Percentiles rank a stretch among this genome's conserved stretches.
Evolutionary conservation across 2,797 vertebrate species (phyloP).

Genomic region (Hapalemur alaotrensis): DNA sequence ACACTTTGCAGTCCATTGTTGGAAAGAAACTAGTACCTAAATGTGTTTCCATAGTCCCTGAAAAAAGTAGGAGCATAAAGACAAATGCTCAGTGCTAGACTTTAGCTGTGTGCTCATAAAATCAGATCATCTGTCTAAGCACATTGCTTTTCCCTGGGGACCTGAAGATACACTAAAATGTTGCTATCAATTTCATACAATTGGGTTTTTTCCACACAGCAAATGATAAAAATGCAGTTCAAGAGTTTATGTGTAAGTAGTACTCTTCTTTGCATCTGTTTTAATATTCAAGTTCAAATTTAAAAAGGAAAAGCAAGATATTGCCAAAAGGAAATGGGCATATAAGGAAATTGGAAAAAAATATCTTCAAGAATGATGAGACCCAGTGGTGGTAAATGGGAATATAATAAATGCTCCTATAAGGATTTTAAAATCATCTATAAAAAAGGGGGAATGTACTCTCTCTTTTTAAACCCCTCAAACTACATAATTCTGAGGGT

Average conservation of each 20-base stretch:
- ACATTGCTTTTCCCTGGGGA: slow-evolving; percentile 75
- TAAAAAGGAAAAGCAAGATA: slow-evolving; percentile 63
- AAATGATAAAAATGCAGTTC: slow-evolving; percentile 82
- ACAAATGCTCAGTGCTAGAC: slow-evolving; percentile 73
- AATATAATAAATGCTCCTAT: slow-evolving; percentile 70
- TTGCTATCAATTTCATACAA: slow-evolving; percentile 82
- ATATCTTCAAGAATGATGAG: slow-evolving; percentile 59
- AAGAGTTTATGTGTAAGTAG: slow-evolving; percentile 82
- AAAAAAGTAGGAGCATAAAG: slow-evolving; percentile 77
- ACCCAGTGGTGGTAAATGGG: slow-evolving; percentile 48
- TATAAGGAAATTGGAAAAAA: slow-evolving; percentile 71
- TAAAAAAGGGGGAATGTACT: slow-evolving; percentile 62
- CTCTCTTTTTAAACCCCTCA: slow-evolving; percentile 64
- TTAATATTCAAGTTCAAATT: slow-evolving; percentile 78
- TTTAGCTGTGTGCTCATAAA: slow-evolving; percentile 80
- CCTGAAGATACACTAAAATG: slow-evolving; percentile 76
- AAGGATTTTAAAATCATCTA: slow-evolving; percentile 67
- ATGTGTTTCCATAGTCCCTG: slow-evolving; percentile 73
- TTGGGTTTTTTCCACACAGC: slow-evolving; percentile 70
- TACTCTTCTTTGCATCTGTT: slow-evolving; percentile 72
- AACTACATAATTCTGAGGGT: slow-evolving; percentile 56
- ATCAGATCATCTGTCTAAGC: slow-evolving; percentile 77
- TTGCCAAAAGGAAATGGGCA: slow-evolving; percentile 64
- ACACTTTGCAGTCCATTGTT: slow-evolving; percentile 60
- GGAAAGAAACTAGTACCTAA: slow-evolving; percentile 61